Evolutionary conservation across 2,888 invertebrate genomes (phyloP).

Genomic region (Macropis europaea): DNA sequence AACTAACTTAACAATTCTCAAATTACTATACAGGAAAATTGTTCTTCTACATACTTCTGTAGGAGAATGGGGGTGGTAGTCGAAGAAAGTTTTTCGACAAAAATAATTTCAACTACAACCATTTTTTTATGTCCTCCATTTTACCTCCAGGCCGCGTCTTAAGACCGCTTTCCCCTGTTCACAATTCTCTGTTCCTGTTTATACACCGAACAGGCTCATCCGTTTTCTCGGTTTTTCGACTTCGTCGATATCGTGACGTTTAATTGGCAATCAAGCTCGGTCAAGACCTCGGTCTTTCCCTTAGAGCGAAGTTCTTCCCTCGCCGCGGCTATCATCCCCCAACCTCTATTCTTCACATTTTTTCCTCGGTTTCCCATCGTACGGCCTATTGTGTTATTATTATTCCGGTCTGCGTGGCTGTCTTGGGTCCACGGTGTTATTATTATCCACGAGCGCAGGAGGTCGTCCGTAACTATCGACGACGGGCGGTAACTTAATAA

Average conservation of each 20-base stretch:
- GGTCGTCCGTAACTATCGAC: slow-evolving; percentile 69
- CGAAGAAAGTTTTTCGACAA: too few species aligned
- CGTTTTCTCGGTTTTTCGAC: slow-evolving; percentile 24
- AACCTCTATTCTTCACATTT: slow-evolving; percentile 19
- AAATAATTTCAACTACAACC: too few species aligned
- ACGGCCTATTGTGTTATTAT: slow-evolving; percentile 64
- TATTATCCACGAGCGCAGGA: slow-evolving; percentile 69
- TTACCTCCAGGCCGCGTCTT: too few species aligned
- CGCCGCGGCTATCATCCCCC: slow-evolving; percentile 23
- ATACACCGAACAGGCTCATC: not conserved
- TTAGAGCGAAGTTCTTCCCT: slow-evolving; percentile 1
- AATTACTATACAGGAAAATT: too few species aligned
- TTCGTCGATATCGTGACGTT: slow-evolving; percentile 27
- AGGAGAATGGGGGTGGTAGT: too few species aligned
- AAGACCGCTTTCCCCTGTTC: too few species aligned
- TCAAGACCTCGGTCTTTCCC: slow-evolving; percentile 12
- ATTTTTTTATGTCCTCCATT: too few species aligned
- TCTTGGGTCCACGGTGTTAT: slow-evolving; percentile 59
- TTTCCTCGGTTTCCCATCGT: slow-evolving; percentile 50
- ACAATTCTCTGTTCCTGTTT: too few species aligned
- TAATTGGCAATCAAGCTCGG: slow-evolving; percentile 43
- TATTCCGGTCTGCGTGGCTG: slow-evolving; percentile 53
- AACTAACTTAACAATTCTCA: too few species aligned
- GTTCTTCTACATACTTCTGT: too few species aligned
- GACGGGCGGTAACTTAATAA: slow-evolving; percentile 75